Evolutionary conservation across 2,797 vertebrate species (phyloP), one percentile per base, ranked within the genome.

Genomic region (Gymnocypris eckloni): DNA sequence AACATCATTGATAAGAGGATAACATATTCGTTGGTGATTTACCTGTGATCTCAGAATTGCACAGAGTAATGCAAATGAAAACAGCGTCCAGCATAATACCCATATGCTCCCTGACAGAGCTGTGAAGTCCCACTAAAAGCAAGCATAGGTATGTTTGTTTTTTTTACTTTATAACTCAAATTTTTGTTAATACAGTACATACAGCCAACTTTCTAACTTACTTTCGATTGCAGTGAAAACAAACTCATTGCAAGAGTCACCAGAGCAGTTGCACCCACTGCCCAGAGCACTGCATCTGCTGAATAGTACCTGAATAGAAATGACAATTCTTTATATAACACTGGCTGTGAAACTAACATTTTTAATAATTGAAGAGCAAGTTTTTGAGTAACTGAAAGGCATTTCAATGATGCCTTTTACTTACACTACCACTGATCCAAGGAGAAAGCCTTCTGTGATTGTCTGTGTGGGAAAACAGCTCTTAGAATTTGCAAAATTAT

Each of bases 221-320:
- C 96, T 93, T 97, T 96, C 87, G 95, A 93, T 92, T 97, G 96
- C 89, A 96, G 86, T 48, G 95, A 95, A 93, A 98, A 97, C 71
- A 96, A 9, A 81, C 90, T 95, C 79, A 97, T 91, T 9, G 92
- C 81, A 39, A 96, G 89, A 4, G 94, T 95, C 88, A 97, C 94
- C 73, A 96, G 45, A 16, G 95, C 92, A 0, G 95, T 96, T 1
- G 94, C 92, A 54, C 93, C 95, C 2, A 93, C 91, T 6, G 96
- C 96, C 96, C 96, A 96, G 75, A 96, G 84, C 48, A 97, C 94
- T 16, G 94, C 94, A 1, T 96, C 94, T 0, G 92, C 94, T 0
- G 84, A 16, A 70, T 90, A 96, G 87, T 81, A 94, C 86, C 97
- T 97, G 89, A 89, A 93, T 10, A 93, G 76, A 33, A 81, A 67